Percentiles rank a stretch among this genome's conserved stretches.
Evolutionary conservation across 2,797 vertebrate genomes (phyloP).

Genomic region (Pseudochirops corinnae): DNA sequence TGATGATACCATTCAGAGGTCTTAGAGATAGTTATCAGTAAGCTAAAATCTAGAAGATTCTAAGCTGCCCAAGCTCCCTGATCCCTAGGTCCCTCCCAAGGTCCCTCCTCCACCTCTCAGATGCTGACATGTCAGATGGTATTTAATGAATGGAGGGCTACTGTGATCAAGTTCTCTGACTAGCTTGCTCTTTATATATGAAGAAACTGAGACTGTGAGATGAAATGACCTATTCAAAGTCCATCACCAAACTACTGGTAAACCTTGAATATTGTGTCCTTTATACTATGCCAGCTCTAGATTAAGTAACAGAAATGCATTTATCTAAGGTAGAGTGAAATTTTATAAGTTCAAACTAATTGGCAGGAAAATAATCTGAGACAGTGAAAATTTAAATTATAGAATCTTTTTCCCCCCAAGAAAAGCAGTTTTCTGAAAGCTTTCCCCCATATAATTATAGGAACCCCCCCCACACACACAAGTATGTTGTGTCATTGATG

Average conservation of each 20-base stretch:
- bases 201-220: not conserved
- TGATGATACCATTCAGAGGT: not conserved
- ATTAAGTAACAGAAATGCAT: not conserved
- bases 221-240: not conserved
- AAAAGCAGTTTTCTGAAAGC: not conserved
- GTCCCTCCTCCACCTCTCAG: not conserved
- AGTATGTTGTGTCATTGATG: not conserved
- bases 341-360: not conserved
- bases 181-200: not conserved
- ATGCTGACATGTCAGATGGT: not conserved
- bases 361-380: not conserved
- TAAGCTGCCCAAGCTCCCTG: not conserved
- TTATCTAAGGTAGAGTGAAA: not conserved
- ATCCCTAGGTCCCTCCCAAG: too few relatives aligned
- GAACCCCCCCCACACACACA: not conserved
- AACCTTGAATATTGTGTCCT: not conserved
- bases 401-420: not conserved
- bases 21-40: not conserved
- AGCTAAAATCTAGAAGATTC: not conserved
- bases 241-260: not conserved
- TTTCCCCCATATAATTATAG: not conserved
- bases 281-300: not conserved
- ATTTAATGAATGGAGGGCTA: not conserved
- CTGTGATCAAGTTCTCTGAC: not conserved
- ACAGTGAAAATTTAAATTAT: not conserved